Evolutionary conservation across 1,140 invertebrate species (phyloP), one percentile per base, ranked within the genome.

Genomic region (Odontomachus brunneus): DNA sequence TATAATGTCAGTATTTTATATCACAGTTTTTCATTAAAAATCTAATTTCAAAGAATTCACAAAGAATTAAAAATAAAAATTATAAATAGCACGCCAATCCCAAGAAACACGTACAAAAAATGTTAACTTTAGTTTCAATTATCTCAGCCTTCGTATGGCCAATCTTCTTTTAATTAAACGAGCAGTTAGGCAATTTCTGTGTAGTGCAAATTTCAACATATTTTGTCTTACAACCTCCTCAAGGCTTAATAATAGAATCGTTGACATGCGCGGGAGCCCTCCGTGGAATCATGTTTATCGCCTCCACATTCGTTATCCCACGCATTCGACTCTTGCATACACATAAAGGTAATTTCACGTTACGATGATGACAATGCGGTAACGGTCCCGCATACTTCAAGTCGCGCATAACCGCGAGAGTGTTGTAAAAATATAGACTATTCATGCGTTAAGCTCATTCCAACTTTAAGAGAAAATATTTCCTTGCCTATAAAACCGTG

Each of bases 401-500:
- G 2, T 4, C 7, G 60, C 3, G 33, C 14, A 4, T 53, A n/a
- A 53, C 2, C 3, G 26, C n/a, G 48, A 38, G 38, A 24, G 38
- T 65, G 1, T 22, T 65, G 29, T 7, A 33, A 63, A 76, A 65
- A 51, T 49, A 17, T 7, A 26, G 19, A 5, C 22, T 29, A 62
- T 11, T 7, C 14, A 26, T n/a, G n/a, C 17, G 24, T 11, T 26
- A 19, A 57, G 17, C 5, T 74, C 11, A 48, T 62, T 60, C 22
- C 38, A 24, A 44, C 3, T 59, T 12, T 57, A 48, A 74, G 1
- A 19, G 33, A 73, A 73, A 60, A 73, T 60, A 26, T 44, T 62
- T 74, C 29, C 57, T 29, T 4, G 24, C 51, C 33, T 22, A 73
- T 73, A 73, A 73, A 59, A 9, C 12, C n/a, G n/a, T 12, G 33